phyloP scores from a whole-genome alignment of 2,888 invertebrate genomes.

The Aphidoletes aphidimyza region DNA sequence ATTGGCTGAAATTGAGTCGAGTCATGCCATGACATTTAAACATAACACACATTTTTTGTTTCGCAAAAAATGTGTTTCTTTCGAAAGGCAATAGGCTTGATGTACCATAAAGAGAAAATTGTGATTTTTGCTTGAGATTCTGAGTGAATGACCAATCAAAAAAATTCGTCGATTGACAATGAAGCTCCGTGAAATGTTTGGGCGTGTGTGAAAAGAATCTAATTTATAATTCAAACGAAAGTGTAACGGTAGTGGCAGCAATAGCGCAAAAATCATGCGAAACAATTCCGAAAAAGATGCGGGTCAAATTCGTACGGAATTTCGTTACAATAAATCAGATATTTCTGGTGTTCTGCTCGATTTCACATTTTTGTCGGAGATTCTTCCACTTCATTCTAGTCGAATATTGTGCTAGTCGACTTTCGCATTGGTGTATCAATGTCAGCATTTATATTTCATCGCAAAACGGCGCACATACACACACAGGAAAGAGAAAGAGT shows the following conservation, averaged over 20 bases:
- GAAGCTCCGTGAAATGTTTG: background rate
- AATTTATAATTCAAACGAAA: constrained; percentile 12
- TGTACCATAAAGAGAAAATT: background rate
- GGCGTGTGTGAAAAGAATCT: background rate
- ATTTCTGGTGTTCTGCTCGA: constrained; percentile 1
- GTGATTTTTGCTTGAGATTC: background rate
- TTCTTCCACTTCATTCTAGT: background rate
- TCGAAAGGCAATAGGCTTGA: too few relatives aligned
- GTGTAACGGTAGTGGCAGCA: background rate
- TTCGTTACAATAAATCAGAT: constrained; percentile 1
- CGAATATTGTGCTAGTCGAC: background rate
- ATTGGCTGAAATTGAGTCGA: background rate
- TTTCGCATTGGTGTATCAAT: background rate
- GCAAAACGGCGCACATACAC: too few relatives aligned
- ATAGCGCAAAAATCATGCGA: constrained; percentile 1
- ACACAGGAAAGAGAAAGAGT: too few relatives aligned
- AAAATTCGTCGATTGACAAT: background rate
- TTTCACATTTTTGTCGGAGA: background rate
- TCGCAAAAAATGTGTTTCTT: too few relatives aligned
- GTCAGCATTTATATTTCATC: constrained; percentile 40
- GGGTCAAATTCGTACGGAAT: background rate
- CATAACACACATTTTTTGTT: too few relatives aligned
- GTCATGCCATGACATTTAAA: too few relatives aligned
- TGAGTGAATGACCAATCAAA: background rate
- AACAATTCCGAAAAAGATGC: background rate